phyloP scores from a whole-genome alignment of 2,888 invertebrate species.

The Maniola hyperantus region DNA sequence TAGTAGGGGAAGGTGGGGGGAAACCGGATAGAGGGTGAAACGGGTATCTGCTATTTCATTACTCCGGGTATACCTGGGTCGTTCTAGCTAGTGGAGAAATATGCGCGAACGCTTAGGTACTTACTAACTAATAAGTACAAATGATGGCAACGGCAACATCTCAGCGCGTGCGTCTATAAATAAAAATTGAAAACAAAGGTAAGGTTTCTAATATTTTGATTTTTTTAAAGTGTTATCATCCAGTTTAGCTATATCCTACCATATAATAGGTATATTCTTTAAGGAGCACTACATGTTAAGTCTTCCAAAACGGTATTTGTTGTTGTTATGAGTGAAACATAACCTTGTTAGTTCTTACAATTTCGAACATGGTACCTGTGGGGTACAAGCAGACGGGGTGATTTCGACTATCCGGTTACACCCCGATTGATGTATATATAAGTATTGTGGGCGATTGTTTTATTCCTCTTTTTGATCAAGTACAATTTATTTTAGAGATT shows the following conservation, averaged over 20 bases:
- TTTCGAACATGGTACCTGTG: neutral
- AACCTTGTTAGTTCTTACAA: neutral
- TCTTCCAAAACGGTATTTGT: neutral
- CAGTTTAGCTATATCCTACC: neutral
- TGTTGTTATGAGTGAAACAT: neutral
- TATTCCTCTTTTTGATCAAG: neutral
- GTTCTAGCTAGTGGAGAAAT: neutral
- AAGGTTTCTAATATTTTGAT: neutral
- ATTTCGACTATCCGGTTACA: neutral
- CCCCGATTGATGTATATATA: neutral
- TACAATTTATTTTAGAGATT: neutral
- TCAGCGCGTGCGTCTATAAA: neutral
- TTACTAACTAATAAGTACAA: no score
- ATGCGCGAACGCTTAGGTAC: neutral
- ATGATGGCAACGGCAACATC: neutral
- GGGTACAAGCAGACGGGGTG: neutral
- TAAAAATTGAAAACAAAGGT: neutral
- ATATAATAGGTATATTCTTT: neutral
- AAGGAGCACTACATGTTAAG: neutral
- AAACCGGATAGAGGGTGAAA: no score
- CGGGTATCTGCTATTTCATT: neutral
- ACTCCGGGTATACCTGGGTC: neutral
- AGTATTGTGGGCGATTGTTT: neutral
- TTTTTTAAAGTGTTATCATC: neutral
- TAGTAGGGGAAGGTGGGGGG: no score